Base-by-base conservation (phyloP, 2,888 invertebrate genomes). In the Teleogryllus oceanicus region DNA sequence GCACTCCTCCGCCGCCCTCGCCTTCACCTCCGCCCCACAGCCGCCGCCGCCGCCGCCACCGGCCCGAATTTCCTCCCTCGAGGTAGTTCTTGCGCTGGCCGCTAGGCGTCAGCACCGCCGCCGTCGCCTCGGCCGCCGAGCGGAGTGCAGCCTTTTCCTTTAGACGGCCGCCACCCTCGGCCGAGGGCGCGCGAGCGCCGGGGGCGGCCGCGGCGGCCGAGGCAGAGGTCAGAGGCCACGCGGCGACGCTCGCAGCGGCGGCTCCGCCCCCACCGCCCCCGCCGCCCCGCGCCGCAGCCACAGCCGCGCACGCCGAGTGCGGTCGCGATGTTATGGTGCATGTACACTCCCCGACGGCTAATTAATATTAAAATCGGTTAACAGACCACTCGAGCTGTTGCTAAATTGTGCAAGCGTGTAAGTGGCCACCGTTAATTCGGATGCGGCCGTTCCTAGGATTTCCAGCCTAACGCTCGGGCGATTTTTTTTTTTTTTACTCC, bases 321-420 rank as follows among this genome's bases (percentile, higher is more conserved):
- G 62, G 62, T n/a, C 13, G 62, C 62, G 16, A 62, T 62, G 62
- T 62, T 62, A 13, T 62, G 62, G 62, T 62, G n/a, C 62, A 62
- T 62, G 62, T 62, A 13, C 62, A n/a, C 62, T 62, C 62, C 62
- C 62, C 62, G 62, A 13, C n/a, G 62, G 16, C 62, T 62, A 62
- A 62, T 62, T 62, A 62, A 62, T 62, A 62, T 62, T 62, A 62
- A 62, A 62, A 62, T 62, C 62, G 62, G 62, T 62, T 62, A 62
- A 62, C 62, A 62, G 62, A 62, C 62, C 62, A n/a, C 62, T 62
- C 62, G 62, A 62, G 62, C 62, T 62, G 62, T 62, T 18, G 62
- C n/a, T 62, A 62, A 62, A 62, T 62, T 62, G 62, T n/a, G 62
- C 62, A n/a, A 62, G 62, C 62, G 13, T 62, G 62, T n/a, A 62